Evolutionary conservation across 2,113 vertebrate genomes (phyloP), one percentile per base, ranked within the genome.

Genomic region (Epinephelus cyanopodus): DNA sequence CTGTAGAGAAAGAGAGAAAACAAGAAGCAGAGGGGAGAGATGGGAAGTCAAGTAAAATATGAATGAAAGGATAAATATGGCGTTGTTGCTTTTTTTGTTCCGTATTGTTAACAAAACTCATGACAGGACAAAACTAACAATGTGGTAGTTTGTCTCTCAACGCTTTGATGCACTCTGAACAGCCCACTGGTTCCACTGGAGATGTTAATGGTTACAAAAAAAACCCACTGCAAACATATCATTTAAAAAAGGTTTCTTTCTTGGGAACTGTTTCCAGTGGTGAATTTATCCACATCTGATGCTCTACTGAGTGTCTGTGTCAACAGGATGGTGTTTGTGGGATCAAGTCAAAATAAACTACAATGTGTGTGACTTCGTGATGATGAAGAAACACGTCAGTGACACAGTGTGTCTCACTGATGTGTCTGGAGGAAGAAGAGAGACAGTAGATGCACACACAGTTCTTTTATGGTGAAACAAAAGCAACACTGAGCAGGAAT

Each of bases 1-100:
- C 94, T 94, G 81, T 0, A 21, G 9, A 37, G 1, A 13, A 7
- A 48, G 17, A 1, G 8, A 9, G 3, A 19, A 25, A 13, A n/a
- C 39, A 15, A 39, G 21, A 19, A n/a, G 15, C 4, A 3, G 2
- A 18, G 25, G 25, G 42, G 42, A 45, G 42, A 45, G 4, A 27
- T 0, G 17, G 21, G 2, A 6, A 5, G 33, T 29, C 21, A 15
- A 63, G 23, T 0, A 21, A 25, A 52, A 23, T n/a, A 17, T 25
- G 15, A 58, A 17, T 52, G 15, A 19, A 14, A 33, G 25, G 27
- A 19, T n/a, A 6, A 47, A 19, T 21, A 14, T 42, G 52, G 2
- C 3, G 1, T 47, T 48, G 10, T 27, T 45, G 52, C 19, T 21
- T 9, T 6, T 21, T 15, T 52, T 19, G 15, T 18, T 45, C 11